These are phyloP conservation scores for Holacanthella duospinosa DNA, from an alignment of 2,888 invertebrate genomes.

Conservation along the genomic window DNA sequence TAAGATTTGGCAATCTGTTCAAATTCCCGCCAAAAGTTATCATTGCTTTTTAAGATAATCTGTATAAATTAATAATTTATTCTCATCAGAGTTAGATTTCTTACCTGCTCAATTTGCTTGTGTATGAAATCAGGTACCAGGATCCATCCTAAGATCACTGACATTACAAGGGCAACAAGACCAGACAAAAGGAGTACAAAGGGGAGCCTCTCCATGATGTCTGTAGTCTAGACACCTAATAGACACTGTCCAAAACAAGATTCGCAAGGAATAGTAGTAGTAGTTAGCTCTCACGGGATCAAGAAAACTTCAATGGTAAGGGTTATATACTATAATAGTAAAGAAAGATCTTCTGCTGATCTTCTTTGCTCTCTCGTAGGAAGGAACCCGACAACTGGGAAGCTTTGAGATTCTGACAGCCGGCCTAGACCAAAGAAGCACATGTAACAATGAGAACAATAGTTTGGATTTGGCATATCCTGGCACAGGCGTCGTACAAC, in stretches of 20 bases:
- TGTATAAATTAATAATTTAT: too few species aligned
- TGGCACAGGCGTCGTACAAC: neutral
- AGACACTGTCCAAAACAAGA: neutral
- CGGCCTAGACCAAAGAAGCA: neutral
- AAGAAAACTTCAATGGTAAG: too few species aligned
- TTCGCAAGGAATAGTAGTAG: too few species aligned
- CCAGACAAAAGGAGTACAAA: slow-evolving; percentile 14
- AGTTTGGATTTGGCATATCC: neutral
- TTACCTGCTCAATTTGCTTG: slow-evolving; percentile 23
- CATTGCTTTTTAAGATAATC: neutral
- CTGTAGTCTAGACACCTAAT: neutral
- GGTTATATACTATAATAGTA: too few species aligned
- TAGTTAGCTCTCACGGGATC: too few species aligned
- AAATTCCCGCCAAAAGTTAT: neutral
- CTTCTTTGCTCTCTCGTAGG: too few species aligned
- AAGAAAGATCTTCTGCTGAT: too few species aligned
- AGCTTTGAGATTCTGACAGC: neutral
- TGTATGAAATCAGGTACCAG: slow-evolving; percentile 27
- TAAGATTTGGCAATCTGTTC: too few species aligned
- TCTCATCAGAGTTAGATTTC: neutral
- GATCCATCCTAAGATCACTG: slow-evolving; percentile 29
- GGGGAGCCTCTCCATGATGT: slow-evolving; percentile 17
- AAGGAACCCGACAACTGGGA: too few species aligned
- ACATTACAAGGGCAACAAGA: slow-evolving; percentile 14
- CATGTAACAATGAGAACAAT: slow-evolving; percentile 1